These are phyloP conservation scores for Atlantisia rogersi DNA, from an alignment of 2,113 vertebrate species.

Conservation along the genomic window DNA sequence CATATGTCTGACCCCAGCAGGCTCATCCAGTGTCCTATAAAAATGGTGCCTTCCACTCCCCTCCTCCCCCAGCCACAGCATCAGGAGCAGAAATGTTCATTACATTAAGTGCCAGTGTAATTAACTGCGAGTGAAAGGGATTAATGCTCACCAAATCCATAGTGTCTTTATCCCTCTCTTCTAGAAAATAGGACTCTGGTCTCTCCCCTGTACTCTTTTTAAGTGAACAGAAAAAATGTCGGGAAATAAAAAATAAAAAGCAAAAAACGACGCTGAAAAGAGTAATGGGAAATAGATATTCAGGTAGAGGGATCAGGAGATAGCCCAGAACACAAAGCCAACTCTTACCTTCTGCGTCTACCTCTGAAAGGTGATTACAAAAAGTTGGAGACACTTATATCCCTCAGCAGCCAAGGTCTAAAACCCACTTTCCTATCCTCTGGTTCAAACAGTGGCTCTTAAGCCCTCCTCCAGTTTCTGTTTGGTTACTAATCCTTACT, in stretches of 20 bases:
- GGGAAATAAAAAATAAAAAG: not conserved
- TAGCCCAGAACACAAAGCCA: not conserved
- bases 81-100: not conserved
- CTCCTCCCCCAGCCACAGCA: not conserved
- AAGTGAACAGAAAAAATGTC: not conserved
- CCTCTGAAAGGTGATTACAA: not conserved
- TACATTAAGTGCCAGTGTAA: not conserved
- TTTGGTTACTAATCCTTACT: constrained; percentile 64
- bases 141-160: not conserved
- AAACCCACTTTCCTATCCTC: not conserved
- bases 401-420: not conserved
- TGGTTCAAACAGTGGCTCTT: constrained; percentile 27
- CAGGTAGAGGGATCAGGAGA: not conserved
- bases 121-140: not conserved
- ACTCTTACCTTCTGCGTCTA: constrained; percentile 18
- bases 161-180: not conserved
- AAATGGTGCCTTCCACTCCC: not conserved
- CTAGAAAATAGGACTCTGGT: not conserved
- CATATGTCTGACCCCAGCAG: fast-evolving
- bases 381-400: not conserved
- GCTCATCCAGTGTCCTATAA: not conserved
- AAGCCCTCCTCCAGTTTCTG: constrained; percentile 34
- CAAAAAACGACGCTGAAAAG: not conserved
- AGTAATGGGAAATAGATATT: not conserved
- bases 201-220: not conserved